These are phyloP conservation scores for Microhierax caerulescens DNA, from an alignment of 2,797 vertebrate species.

Conservation along the genomic window DNA sequence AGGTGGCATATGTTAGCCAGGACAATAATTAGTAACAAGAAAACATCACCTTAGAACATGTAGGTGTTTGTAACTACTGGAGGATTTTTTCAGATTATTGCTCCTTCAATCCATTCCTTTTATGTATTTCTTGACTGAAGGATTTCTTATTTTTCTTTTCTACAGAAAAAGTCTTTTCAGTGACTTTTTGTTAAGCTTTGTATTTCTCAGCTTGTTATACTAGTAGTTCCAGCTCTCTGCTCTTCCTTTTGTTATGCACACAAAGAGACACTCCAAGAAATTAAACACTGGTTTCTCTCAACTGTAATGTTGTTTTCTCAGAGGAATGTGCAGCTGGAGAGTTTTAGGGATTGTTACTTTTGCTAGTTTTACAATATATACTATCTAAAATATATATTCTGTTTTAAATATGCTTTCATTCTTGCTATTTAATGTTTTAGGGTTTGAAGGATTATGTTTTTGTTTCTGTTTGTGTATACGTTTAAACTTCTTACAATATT, in stretches of 20 bases:
- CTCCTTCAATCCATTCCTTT: neutral
- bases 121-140: neutral
- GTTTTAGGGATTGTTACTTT: neutral
- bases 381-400: neutral
- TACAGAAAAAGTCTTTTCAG: neutral
- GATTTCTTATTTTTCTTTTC: neutral
- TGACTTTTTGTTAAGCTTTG: conserved; percentile 3
- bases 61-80: neutral
- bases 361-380: neutral
- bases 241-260: conserved; percentile 4
- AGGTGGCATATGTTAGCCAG: neutral
- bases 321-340: neutral
- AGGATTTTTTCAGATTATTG: neutral
- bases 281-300: neutral
- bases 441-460: neutral
- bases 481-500: neutral
- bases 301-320: neutral
- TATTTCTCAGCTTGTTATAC: neutral
- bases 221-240: neutral
- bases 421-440: neutral
- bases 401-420: neutral
- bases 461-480: neutral
- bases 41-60: neutral
- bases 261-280: neutral
- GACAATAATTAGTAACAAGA: neutral